phyloP scores from a whole-genome alignment of 2,797 vertebrate genomes.

The Acestrorhynchus altus region DNA sequence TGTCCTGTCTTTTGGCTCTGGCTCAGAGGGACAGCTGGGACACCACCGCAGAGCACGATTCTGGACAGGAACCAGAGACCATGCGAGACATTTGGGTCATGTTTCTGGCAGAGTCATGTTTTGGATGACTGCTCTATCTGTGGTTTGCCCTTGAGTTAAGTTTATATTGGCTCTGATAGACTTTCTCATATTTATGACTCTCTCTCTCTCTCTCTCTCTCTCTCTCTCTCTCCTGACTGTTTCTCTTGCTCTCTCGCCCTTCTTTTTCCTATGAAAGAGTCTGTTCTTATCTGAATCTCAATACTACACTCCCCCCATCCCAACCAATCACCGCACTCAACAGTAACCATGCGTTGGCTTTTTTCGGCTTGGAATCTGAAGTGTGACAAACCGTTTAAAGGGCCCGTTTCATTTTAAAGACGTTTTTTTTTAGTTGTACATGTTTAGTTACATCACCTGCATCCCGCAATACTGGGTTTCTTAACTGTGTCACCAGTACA shows the following conservation, averaged over 20 bases:
- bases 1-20: too few species aligned
- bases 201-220: neutral
- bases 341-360: neutral
- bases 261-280: constrained; percentile 33
- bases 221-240: neutral
- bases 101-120: neutral
- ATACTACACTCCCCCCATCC: constrained; percentile 37
- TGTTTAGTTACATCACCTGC: too few species aligned
- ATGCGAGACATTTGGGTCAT: neutral
- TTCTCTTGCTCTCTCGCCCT: too few species aligned
- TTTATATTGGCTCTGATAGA: neutral
- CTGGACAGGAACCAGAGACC: neutral
- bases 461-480: too few species aligned
- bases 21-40: neutral
- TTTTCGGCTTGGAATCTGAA: neutral
- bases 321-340: constrained; percentile 36
- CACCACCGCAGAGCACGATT: neutral
- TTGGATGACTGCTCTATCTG: neutral
- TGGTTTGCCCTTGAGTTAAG: neutral
- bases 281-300: constrained; percentile 27
- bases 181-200: constrained; percentile 9
- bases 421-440: too few species aligned
- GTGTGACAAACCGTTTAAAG: neutral
- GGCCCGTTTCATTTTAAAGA: too few species aligned
- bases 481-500: too few species aligned